phyloP scores from a whole-genome alignment of 37 sponge, comb jelly and placozoan genomes.

The Cladorhizidae sp. region DNA sequence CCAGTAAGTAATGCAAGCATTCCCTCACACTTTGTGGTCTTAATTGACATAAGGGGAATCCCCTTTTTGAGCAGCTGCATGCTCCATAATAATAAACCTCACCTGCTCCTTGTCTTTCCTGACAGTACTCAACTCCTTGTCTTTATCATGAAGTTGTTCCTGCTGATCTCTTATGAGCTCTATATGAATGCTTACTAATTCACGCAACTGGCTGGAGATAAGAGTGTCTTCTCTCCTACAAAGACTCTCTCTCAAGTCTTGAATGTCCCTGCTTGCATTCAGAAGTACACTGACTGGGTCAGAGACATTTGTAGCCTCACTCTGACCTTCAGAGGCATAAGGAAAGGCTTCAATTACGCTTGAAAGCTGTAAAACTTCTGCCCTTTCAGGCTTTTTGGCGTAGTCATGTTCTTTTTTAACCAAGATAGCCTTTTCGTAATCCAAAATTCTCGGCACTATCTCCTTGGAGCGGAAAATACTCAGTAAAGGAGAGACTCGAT shows the following conservation, averaged over 20 bases:
- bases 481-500: constrained; percentile 6
- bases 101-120: constrained; percentile 79
- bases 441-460: constrained; percentile 16
- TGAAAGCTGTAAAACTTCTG: constrained; percentile 37
- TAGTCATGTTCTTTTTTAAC: constrained; percentile 67
- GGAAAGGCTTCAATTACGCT: neutral
- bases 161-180: constrained; percentile 74
- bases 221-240: neutral
- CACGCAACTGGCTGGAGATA: constrained; percentile 34
- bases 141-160: constrained; percentile 63
- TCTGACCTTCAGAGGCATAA: neutral
- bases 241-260: constrained; percentile 4
- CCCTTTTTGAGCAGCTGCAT: neutral
- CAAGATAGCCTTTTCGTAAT: constrained; percentile 52
- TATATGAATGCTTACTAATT: constrained; percentile 63
- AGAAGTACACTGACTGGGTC: constrained; percentile 10
- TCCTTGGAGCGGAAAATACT: constrained; percentile 28
- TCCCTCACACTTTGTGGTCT: neutral
- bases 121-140: constrained; percentile 42
- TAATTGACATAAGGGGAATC: neutral
- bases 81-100: neutral
- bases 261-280: constrained; percentile 23
- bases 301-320: too few relatives aligned
- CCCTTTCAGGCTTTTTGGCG: constrained; percentile 21
- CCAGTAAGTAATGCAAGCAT: too few relatives aligned